Base-by-base conservation (phyloP, 2,888 invertebrate genomes). In the Monochamus alternatus region DNA sequence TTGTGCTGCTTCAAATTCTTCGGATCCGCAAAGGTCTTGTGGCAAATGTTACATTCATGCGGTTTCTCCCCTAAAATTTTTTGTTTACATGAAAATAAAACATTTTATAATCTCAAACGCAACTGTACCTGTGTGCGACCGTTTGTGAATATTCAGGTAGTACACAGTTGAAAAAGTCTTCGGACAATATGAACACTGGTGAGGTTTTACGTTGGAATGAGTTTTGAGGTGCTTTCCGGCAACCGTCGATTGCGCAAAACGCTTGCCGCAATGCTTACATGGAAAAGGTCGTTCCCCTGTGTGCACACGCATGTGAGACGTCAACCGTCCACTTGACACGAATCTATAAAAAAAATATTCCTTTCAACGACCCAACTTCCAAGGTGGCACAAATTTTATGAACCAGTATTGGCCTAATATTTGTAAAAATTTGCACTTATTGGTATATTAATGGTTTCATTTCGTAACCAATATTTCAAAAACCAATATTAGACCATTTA, bases 1-100 rank as follows among this genome's bases (percentile, higher is more conserved):
- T 70, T 75, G 70, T 87, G 87, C 74, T 84, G 82, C 73, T 84
- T 86, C 44, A 86, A 78, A 64, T 84, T 85, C 74, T 85, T 86
- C 0, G 86, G 86, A 79, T 86, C 85, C 0, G 85, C 82, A 75
- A 87, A 87, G 9, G 76, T 75, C 75, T 85, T 86, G 3, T 75
- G 74, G 68, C 87, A 87, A 52, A 79, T 72, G 10, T 31, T 65
- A 70, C 87, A 87, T 74, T 81, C 78, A 52, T 85, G 77, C 0
- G 86, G 87, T 69, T 83, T 85, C 76, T 86, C 86, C 5, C 86
- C 87, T 80, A 67, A 31, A 75, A 76, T 47, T 47, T 5, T 58
- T 14, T 12, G 55, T 22, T 59, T 5, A 59, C 10, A 31, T 30
- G 10, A 10, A 59, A 59, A 30, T 31, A n/a, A 43, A 8, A 32